Percentiles rank a stretch among this genome's conserved stretches.
phyloP scores from a whole-genome alignment of 2,797 vertebrate genomes.

The Crenichthys baileyi region DNA sequence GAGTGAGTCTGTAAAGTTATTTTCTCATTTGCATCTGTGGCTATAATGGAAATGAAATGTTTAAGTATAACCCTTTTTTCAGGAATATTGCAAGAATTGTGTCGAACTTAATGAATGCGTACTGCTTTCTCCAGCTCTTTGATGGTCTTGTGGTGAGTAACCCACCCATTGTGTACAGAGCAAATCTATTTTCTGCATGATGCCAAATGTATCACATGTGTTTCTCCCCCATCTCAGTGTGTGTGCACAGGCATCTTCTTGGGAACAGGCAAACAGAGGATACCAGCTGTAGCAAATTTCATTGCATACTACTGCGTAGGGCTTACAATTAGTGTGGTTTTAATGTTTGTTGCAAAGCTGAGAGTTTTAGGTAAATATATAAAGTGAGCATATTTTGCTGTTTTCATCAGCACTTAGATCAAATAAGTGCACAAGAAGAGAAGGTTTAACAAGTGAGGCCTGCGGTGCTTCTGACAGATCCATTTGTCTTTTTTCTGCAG shows the following conservation, averaged over 20 bases:
- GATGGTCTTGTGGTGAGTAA: constrained; percentile 83
- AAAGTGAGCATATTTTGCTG: neutral
- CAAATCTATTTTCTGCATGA: constrained; percentile 1
- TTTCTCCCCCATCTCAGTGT: constrained; percentile 70
- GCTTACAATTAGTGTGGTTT: constrained; percentile 82
- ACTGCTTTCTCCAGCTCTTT: constrained; percentile 85
- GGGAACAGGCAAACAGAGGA: constrained; percentile 89
- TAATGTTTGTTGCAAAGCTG: constrained; percentile 87
- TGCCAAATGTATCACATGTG: constrained; percentile 1
- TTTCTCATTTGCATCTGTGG: neutral
- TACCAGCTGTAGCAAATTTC: constrained; percentile 89
- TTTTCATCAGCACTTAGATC: neutral
- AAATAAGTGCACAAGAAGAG: neutral
- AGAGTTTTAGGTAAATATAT: constrained; percentile 83
- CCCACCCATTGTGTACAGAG: neutral
- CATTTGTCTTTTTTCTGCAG: constrained; percentile 65
- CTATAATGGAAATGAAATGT: neutral
- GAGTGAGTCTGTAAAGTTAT: constrained; percentile 78
- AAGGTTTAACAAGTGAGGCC: constrained; percentile 1
- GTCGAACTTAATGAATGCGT: constrained; percentile 80
- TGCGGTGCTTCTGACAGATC: neutral
- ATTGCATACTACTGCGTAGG: constrained; percentile 88
- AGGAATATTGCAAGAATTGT: constrained; percentile 86
- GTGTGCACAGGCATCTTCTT: constrained; percentile 87
- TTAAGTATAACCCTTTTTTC: constrained; percentile 24